Evolutionary conservation across 2,888 invertebrate species (phyloP), one percentile per base, ranked within the genome.

Genomic region (Apoda limacodes): DNA sequence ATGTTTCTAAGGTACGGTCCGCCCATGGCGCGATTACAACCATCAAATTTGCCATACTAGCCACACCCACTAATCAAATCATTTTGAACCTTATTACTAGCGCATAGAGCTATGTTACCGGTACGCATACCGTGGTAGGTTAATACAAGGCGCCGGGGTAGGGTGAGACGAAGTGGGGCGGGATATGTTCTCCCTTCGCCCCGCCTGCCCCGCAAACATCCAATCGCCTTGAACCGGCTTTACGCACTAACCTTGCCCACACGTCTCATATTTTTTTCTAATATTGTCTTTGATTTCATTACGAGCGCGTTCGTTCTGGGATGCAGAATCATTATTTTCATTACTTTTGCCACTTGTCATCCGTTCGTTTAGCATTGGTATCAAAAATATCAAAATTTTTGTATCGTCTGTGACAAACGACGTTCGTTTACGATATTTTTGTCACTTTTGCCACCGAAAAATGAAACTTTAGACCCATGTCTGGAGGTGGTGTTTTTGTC

Each of bases 21-120:
- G 78, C 78, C 78, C 76, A 78, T 78, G 75, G 70, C 66, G 57
- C 62, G 64, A 70, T 72, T 70, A 70, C 59, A 59, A 65, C 71
- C 71, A 71, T 71, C 62, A 55, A 53, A 49, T 42, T 48, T 48
- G 45, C 71, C 60, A 72, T 48, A 39, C 47, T 52, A 47, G 38
- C 39, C 34, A 42, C 53, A 55, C 54, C 50, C 35, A 30, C 44
- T 34, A 28, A 22, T 17, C 47, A 47, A 30, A 29, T 35, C n/a
- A 71, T 55, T 50, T 30, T 47, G 29, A 40, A 64, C 69, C 53
- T 51, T 71, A 64, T 14, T 0, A 0, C 6, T 0, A 25, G 0
- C 7, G 1, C 0, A 39, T 56, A 68, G 55, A 55, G 53, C 49
- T 30, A 61, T 55, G 54, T 57, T 59, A 40, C 45, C 47, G 46